Evolutionary conservation across 2,113 vertebrate genomes (phyloP), one percentile per base, ranked within the genome.

Genomic region (Prunella himalayana): DNA sequence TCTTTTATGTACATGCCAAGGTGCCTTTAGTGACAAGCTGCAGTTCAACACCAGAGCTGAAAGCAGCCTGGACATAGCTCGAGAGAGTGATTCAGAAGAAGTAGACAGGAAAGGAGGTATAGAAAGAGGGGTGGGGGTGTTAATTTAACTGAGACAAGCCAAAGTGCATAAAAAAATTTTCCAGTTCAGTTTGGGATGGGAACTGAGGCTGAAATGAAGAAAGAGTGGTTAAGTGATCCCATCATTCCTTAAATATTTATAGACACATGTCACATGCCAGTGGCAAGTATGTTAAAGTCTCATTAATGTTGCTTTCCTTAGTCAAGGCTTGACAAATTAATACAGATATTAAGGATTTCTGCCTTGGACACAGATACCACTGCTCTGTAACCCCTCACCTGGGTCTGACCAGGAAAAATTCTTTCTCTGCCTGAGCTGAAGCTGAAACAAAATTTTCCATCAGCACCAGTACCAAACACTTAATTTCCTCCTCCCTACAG

Each of bases 21-120:
- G 70, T 95, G 82, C 47, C 66, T 85, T 91, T 72, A 86, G 84
- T 82, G 94, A 87, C 93, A 95, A 94, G 78, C 47, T 81, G 47
- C 75, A 81, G 68, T 69, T 90, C 39, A 83, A 63, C 0, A 51
- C 95, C 82, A 85, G 92, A 90, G 82, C 82, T 73, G 84, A 92
- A 91, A 80, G 75, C 59, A 91, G 66, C 63, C 95, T 95, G 93
- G 92, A 88, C 49, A 71, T 39, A 49, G 47, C 71, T 90, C 0
- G 51, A 63, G 44, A 61, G 76, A 72, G 65, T 88, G 85, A 92
- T 95, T 94, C 94, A 95, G 90, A 91, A 76, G 65, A 51, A 85
- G 47, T 9, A 94, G 88, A 90, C 92, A 78, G 90, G 92, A 96
- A 95, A 93, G 76, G 86, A 95, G 93, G 94, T 93, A 94, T 92